A percentile compares a stretch with the other conserved stretches of the same genome.
Evolutionary conservation across 2,888 invertebrate species (phyloP).

Genomic region (Drosophila anomelani): DNA sequence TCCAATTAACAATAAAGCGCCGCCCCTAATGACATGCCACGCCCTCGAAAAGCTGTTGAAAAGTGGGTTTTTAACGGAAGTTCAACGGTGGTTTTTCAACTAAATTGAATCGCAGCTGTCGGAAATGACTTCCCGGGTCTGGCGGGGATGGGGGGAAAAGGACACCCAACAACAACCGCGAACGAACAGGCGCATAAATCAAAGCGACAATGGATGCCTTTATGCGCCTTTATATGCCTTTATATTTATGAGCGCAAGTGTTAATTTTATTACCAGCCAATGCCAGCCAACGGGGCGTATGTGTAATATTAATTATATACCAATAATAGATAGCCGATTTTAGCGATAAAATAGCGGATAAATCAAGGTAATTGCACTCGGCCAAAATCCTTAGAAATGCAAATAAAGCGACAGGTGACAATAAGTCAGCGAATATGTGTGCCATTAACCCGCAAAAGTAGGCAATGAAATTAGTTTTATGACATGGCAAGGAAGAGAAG

Average conservation of each 20-base stretch:
- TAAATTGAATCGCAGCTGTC: constrained; percentile 63
- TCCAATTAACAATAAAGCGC: constrained; percentile 43
- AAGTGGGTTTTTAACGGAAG: constrained; percentile 35
- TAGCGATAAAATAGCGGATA: constrained; percentile 5
- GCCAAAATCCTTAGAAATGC: constrained; percentile 12
- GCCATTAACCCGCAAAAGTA: constrained; percentile 45
- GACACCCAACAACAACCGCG: constrained; percentile 1
- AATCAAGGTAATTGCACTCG: constrained; percentile 8
- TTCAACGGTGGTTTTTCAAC: constrained; percentile 21
- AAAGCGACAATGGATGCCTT: constrained; percentile 32
- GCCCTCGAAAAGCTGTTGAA: constrained; percentile 16
- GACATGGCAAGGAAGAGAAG: background rate
- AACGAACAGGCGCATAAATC: constrained; percentile 23
- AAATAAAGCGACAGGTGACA: constrained; percentile 26
- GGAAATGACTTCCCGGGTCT: background rate
- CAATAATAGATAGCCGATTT: constrained; percentile 6
- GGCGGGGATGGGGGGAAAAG: background rate
- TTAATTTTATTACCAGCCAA: constrained; percentile 71
- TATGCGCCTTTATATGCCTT: constrained; percentile 44
- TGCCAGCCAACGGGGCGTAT: constrained; percentile 46
- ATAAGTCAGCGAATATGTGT: constrained; percentile 2
- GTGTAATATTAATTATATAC: constrained; percentile 66
- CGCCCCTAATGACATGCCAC: constrained; percentile 31
- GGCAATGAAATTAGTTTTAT: constrained; percentile 69
- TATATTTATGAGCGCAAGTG: constrained; percentile 73